Evolutionary conservation across 2,888 invertebrate genomes (phyloP), one percentile per base, ranked within the genome.

Genomic region (Choreutis nemorana): DNA sequence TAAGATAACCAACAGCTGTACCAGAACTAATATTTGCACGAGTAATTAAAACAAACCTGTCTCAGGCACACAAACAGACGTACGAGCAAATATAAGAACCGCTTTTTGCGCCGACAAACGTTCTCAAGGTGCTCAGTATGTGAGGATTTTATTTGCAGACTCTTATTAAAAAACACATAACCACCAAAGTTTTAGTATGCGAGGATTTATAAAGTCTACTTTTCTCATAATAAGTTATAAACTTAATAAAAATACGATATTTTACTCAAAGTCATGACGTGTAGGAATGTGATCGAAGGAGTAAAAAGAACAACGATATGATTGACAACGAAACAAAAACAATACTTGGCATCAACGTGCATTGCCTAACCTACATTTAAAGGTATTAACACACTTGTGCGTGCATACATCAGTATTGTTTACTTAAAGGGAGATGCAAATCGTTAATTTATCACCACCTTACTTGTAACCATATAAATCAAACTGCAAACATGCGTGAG

Each of bases 401-500:
- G 21, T 28, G 49, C 60, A 61, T 60, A 59, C 55, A 66, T 62
- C 60, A 62, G 44, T 42, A 49, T 40, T 63, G 64, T 70, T 72
- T 71, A 68, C 64, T 48, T 59, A 61, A 42, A 55, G 56, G 55
- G 63, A 66, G 62, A 71, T 71, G 72, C 67, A 67, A 72, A 75
- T 75, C 67, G 68, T 65, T 72, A 72, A 72, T 75, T 71, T 70
- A 73, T 73, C 67, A 59, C 70, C 68, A 66, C 65, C 64, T 68
- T 63, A 65, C 64, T 54, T 61, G 64, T 56, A 55, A 64, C 64
- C 64, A 67, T 72, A 68, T 75, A 65, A 71, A 68, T 62, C 62
- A 59, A 62, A 70, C 65, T 60, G 66, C 73, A 73, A 72, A 72
- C 67, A 73, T 44, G 46, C 48, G 37, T 36, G 49, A 46, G 55